A percentile compares a stretch with the other conserved stretches of the same genome.
Conservation (phyloP, 92 coral and sea anemone species). For the Epizoanthus ramosus region DNA sequence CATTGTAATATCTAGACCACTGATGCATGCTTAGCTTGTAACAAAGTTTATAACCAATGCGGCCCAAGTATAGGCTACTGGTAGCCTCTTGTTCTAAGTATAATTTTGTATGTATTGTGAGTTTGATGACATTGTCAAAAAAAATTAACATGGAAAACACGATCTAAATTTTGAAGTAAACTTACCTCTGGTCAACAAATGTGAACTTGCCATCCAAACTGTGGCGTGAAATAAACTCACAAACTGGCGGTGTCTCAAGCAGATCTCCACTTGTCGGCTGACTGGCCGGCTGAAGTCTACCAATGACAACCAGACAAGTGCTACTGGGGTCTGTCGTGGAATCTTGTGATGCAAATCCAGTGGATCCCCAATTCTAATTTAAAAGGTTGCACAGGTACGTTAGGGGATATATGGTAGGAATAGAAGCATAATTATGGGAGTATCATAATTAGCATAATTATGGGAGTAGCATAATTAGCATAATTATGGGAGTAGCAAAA, state of each 20-base stretch:
- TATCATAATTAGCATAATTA: too few species aligned
- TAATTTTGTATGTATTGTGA: not conserved
- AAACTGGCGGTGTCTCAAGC: conserved; percentile 74
- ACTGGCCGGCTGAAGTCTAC: conserved; percentile 93
- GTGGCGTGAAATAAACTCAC: conserved; percentile 92
- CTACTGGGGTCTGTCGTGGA: conserved; percentile 53
- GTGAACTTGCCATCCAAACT: conserved; percentile 98
- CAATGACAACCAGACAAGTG: conserved; percentile 87
- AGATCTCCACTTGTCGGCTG: conserved; percentile 85
- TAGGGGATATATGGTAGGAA: too few species aligned
- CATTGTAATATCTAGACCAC: too few species aligned
- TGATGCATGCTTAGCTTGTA: too few species aligned
- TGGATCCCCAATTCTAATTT: conserved; percentile 39
- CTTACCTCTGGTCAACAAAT: conserved; percentile 95
- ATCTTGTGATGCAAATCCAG: conserved; percentile 44
- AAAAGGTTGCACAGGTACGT: not conserved
- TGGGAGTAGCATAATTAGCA: too few species aligned
- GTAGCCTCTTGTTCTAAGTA: too few species aligned
- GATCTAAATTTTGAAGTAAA: not conserved
- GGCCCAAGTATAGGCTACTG: too few species aligned
- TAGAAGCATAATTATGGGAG: too few species aligned
- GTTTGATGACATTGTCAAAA: too few species aligned
- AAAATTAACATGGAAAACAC: not conserved
- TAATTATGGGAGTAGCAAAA: too few species aligned
- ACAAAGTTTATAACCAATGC: too few species aligned